These are phyloP conservation scores for Palythoa grandiflora DNA, from an alignment of 92 coral and sea anemone genomes.

Conservation along the genomic window DNA sequence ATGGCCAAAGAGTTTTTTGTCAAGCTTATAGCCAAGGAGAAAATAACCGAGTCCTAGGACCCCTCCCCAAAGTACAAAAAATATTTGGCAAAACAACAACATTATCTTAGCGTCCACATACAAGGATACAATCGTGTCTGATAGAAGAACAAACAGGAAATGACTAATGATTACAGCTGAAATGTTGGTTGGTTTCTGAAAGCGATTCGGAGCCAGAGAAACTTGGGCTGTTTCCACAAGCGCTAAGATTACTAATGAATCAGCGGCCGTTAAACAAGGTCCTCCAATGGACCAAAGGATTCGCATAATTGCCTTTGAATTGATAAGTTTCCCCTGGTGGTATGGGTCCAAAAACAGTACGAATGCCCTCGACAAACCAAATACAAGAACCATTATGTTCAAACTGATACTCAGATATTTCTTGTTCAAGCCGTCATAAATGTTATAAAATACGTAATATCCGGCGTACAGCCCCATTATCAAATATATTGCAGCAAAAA, in stretches of 20 bases:
- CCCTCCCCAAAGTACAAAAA: constrained; percentile 84
- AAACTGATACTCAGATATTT: constrained; percentile 87
- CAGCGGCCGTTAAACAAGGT: constrained; percentile 94
- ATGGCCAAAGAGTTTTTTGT: constrained; percentile 83
- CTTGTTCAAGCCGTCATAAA: constrained; percentile 85
- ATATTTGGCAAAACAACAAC: constrained; percentile 90
- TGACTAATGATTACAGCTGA: constrained; percentile 68
- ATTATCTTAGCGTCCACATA: constrained; percentile 90
- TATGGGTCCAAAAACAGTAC: constrained; percentile 92
- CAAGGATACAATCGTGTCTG: constrained; percentile 81
- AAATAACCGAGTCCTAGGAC: constrained; percentile 81
- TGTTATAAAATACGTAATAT: constrained; percentile 77
- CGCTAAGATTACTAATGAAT: constrained; percentile 91
- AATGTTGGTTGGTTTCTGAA: constrained; percentile 74
- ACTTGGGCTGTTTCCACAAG: constrained; percentile 84
- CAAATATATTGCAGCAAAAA: constrained; percentile 78
- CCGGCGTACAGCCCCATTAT: constrained; percentile 85
- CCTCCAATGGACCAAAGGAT: constrained; percentile 95
- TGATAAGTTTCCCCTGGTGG: constrained; percentile 84
- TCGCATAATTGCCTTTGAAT: constrained; percentile 73
- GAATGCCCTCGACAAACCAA: constrained; percentile 83
- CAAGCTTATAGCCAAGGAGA: constrained; percentile 83
- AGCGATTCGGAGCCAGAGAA: constrained; percentile 76
- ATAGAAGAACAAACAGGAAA: constrained; percentile 75
- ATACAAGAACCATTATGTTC: constrained; percentile 85